Evolutionary conservation across 92 coral and sea anemone genomes (phyloP), one percentile per base, ranked within the genome.

Genomic region (Actinostola sp.): DNA sequence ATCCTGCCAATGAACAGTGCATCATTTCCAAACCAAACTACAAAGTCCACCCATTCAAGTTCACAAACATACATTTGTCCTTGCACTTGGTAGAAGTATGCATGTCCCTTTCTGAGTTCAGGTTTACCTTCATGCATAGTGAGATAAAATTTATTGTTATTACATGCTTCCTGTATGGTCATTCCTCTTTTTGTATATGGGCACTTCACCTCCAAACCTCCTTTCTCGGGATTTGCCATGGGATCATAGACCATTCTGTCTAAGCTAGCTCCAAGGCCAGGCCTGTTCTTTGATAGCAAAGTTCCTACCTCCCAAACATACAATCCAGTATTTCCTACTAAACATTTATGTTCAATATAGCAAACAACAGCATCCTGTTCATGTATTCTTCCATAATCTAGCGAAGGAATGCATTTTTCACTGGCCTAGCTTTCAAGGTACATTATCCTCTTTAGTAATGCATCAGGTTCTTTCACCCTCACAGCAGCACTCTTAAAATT

Each of bases 171-270:
- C 43, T 61, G 58, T 31, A 76, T 27, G 30, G 75, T 52, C 71
- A 62, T 60, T 6, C 83, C 88, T 32, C 50, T 20, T 41, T 76
- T 85, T 36, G 69, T 67, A 42, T 50, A 85, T 19, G 86, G 82
- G 75, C 86, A 85, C 51, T 85, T 85, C 20, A 75, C 61, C 67
- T 85, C 90, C 21, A 85, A 75, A 1, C 90, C 90, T 43, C 90
- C 86, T 43, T 59, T 28, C 45, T 61, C 62, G 33, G 33, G 36
- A 17, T 70, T 60, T n/a, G 26, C 0, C 3, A 76, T 0, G 1
- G 82, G 87, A 51, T 82, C 87, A 68, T 23, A 75, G 27, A 83
- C 88, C 79, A 69, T 61, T 65, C 83, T 14, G 48, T 82, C 82
- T 26, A 75, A 51, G 27, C 82, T 82, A 5, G 80, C 84, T 27